Evolutionary conservation across 2,797 vertebrate genomes (phyloP).

Genomic region (Siniperca obscura): DNA sequence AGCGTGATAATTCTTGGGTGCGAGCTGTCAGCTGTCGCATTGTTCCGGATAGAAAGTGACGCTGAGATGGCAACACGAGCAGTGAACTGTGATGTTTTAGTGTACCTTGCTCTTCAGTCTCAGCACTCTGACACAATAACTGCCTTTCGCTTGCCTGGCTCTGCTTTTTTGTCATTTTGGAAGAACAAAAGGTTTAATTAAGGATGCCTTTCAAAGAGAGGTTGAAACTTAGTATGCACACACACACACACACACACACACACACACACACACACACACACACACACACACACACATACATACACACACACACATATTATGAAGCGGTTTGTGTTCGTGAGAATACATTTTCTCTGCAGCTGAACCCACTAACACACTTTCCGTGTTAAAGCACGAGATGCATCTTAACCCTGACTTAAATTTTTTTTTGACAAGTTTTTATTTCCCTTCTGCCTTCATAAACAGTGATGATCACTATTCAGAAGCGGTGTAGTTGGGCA

Average conservation of each 20-base stretch:
- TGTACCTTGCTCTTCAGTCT: conserved; percentile 80
- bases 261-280: conserved; percentile 41
- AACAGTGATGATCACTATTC: conserved; percentile 51
- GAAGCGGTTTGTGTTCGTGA: conserved; percentile 46
- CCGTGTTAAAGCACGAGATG: conserved; percentile 24
- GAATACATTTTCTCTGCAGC: conserved; percentile 40
- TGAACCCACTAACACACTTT: conserved; percentile 49
- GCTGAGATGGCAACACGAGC: conserved; percentile 88
- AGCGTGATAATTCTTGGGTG: conserved; percentile 92
- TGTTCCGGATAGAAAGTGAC: conserved; percentile 86
- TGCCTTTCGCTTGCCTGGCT: conserved; percentile 75
- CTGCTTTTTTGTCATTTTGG: conserved; percentile 65
- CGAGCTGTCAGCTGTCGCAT: conserved; percentile 93
- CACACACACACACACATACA: conserved; percentile 41
- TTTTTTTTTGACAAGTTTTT: conserved; percentile 31
- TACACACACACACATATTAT: conserved; percentile 47
- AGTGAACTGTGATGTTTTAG: conserved; percentile 88
- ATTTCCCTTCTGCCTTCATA: conserved; percentile 37
- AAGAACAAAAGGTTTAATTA: conserved; percentile 86
- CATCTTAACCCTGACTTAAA: conserved; percentile 32
- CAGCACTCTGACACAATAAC: conserved; percentile 80
- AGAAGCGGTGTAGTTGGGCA: conserved; percentile 22
- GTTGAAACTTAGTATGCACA: conserved; percentile 63
- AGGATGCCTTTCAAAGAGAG: conserved; percentile 73
- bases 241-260: conserved; percentile 39